Conservation (phyloP, 1,140 invertebrate species). For the Choristoneura fumiferana region DNA sequence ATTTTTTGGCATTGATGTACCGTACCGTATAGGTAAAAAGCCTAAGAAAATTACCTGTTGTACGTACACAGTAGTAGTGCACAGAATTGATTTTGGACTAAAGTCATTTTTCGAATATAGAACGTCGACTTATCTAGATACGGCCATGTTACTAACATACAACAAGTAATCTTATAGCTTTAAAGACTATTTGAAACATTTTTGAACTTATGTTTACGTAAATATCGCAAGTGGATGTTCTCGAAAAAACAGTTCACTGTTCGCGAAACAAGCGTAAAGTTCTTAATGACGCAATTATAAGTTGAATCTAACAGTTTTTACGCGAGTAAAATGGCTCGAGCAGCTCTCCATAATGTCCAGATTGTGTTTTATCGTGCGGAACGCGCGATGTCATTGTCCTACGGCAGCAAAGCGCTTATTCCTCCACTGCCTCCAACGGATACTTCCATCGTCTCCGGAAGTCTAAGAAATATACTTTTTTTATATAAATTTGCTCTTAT, state of each 20-base stretch:
- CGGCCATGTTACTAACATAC: too few species aligned
- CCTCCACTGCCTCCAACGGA: constrained; percentile 27
- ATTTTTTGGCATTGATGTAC: constrained; percentile 21
- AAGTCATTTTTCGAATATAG: too few species aligned
- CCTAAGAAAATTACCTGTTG: too few species aligned
- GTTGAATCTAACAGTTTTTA: constrained; percentile 40
- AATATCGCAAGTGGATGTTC: constrained; percentile 24
- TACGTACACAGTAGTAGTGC: too few species aligned
- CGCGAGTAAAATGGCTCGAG: constrained; percentile 40
- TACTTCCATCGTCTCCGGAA: constrained; percentile 24
- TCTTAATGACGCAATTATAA: constrained; percentile 50
- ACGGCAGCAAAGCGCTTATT: constrained; percentile 44
- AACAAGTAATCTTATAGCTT: too few species aligned
- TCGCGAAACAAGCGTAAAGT: constrained; percentile 34
- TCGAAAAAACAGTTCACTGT: constrained; percentile 34
- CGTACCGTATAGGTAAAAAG: too few species aligned
- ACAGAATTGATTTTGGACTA: too few species aligned
- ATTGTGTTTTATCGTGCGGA: constrained; percentile 68
- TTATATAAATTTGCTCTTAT: too few species aligned
- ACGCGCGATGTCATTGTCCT: constrained; percentile 74
- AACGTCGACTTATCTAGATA: too few species aligned
- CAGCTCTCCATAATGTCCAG: constrained; percentile 55
- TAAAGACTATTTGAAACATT: constrained; percentile 10
- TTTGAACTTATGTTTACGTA: constrained; percentile 20
- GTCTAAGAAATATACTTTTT: neutral